Base-by-base conservation (phyloP, 2,113 vertebrate species). In the Gobio gobio region DNA sequence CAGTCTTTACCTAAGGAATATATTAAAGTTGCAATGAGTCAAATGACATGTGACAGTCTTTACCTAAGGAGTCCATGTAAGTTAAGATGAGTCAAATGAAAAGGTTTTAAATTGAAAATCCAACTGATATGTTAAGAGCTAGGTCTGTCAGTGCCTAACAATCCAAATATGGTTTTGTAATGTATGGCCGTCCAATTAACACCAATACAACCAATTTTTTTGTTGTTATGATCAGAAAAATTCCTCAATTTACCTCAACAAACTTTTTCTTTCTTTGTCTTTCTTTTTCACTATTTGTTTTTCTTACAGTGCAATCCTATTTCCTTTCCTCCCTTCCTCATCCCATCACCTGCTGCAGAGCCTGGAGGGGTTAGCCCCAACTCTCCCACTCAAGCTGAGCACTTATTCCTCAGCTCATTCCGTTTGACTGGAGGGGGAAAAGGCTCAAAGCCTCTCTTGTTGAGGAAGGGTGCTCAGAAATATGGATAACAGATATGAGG, bases 381-480 rank as follows among this genome's bases (percentile, higher is more conserved):
- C 56, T 64, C 80, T 89, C 83, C 29, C 64, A 40, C 84, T 66
- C 40, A 63, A 29, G 26, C 33, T 16, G 77, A 13, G 36, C 79
- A 63, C 49, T 84, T 63, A 84, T 88, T 88, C 87, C 89, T 87
- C 76, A 29, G 77, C 84, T 75, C 40, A 59, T 66, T 72, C 29
- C 49, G 36, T 85, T 70, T 85, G 78, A 85, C 82, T 83, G 64
- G 59, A 83, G 20, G 47, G 84, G 56, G 63, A 29, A 18, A 72
- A 33, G 61, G 24, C 74, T 26, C 47, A 85, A 84, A 90, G 68
- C 68, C 63, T 61, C 63, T 86, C 86, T 86, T 85, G 33, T 68
- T 72, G 88, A 84, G 59, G 88, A 66, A 82, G 77, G 78, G 79
- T 84, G 59, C 86, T 89, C 68, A 47, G 59, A 86, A 66, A 73